Evolutionary conservation across 1,140 invertebrate genomes (phyloP).

Genomic region (Lepidurus packardi): DNA sequence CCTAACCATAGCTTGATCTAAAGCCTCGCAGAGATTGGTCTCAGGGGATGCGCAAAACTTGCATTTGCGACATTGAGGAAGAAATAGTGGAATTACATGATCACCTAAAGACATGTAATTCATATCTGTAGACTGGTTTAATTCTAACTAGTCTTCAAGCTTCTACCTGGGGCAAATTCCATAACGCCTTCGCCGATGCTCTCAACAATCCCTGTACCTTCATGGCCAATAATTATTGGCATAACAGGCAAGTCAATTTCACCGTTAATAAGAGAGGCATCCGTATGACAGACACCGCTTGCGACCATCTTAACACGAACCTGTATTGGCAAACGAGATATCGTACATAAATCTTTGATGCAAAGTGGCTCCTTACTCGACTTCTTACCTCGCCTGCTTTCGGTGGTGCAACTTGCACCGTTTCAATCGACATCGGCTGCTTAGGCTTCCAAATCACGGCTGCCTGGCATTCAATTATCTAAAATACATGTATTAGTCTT

Average conservation of each 20-base stretch:
- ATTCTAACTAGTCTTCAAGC: not conserved
- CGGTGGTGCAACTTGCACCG: constrained; percentile 89
- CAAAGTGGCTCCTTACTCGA: not conserved
- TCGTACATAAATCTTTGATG: not conserved
- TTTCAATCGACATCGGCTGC: constrained; percentile 79
- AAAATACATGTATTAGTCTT: not conserved
- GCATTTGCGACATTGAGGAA: constrained; percentile 52
- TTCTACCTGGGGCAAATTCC: constrained; percentile 42
- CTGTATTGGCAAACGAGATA: not conserved
- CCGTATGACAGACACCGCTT: constrained; percentile 54
- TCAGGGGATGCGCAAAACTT: constrained; percentile 46
- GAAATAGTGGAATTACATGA: constrained; percentile 52
- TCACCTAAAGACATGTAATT: constrained; percentile 43
- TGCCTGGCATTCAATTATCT: constrained; percentile 82
- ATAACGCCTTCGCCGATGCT: constrained; percentile 49
- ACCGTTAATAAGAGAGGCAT: constrained; percentile 49
- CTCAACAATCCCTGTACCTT: constrained; percentile 52
- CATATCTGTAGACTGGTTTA: not conserved
- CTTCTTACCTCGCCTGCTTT: constrained; percentile 51
- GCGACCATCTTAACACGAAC: constrained; percentile 42
- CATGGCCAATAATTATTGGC: constrained; percentile 49
- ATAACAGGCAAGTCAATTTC: constrained; percentile 49
- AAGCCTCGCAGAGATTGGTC: constrained; percentile 50
- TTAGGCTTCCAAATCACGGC: constrained; percentile 87
- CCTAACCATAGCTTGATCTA: constrained; percentile 40